These are phyloP conservation scores for Pangasianodon gigas DNA, from an alignment of 2,113 vertebrate genomes.

Conservation along the genomic window DNA sequence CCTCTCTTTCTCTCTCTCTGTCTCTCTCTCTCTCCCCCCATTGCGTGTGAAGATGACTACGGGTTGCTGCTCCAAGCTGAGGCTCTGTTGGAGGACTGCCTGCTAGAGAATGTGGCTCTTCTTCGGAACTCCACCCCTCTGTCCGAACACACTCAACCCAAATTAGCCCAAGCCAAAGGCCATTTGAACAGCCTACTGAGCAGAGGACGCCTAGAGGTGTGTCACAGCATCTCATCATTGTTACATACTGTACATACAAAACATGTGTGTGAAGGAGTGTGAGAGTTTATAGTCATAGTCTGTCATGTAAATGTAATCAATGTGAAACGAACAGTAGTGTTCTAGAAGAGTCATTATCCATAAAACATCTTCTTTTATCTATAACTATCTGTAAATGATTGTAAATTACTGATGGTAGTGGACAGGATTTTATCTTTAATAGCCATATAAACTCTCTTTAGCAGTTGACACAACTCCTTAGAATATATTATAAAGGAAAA, in stretches of 20 bases:
- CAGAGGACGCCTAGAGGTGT: slow-evolving; percentile 82
- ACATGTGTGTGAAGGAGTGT: neutral
- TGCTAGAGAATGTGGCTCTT: slow-evolving; percentile 84
- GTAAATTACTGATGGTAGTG: neutral
- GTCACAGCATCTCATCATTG: neutral
- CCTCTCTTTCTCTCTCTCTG: neutral
- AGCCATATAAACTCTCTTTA: neutral
- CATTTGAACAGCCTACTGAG: slow-evolving; percentile 83
- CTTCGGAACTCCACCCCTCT: slow-evolving; percentile 80
- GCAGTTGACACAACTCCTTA: neutral
- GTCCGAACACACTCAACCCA: slow-evolving; percentile 81
- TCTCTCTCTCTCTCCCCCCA: neutral
- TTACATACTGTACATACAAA: neutral
- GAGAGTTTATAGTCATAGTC: neutral
- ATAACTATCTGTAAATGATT: neutral
- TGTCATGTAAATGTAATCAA: neutral
- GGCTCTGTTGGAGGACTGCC: slow-evolving; percentile 84
- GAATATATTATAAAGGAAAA: neutral
- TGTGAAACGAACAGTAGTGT: neutral
- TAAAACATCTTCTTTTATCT: neutral
- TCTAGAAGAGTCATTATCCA: neutral
- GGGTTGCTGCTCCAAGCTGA: slow-evolving; percentile 85
- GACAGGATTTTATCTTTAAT: neutral
- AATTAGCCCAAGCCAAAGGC: slow-evolving; percentile 80
- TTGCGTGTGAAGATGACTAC: slow-evolving; percentile 81